These are phyloP conservation scores for Limnephilus lunatus DNA, from an alignment of 2,888 invertebrate species.

Conservation along the genomic window DNA sequence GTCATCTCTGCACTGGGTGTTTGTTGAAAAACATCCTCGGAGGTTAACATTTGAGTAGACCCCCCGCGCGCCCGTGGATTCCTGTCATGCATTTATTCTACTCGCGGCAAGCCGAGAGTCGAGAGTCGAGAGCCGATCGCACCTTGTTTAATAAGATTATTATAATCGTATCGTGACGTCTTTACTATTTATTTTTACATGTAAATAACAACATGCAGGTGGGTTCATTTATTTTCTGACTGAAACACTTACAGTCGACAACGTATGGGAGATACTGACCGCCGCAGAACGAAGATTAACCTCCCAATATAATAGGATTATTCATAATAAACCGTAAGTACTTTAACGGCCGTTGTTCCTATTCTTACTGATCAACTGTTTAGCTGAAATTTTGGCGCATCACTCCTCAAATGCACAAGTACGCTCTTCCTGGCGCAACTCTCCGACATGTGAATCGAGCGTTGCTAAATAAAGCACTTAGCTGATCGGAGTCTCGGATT, in stretches of 20 bases:
- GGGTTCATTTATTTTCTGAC: neutral
- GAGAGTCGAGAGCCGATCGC: neutral
- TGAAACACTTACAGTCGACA: neutral
- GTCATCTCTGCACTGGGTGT: neutral
- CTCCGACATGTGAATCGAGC: too few relatives aligned
- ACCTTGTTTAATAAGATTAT: slow-evolving; percentile 2
- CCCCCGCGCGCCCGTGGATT: neutral
- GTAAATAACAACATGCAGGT: neutral
- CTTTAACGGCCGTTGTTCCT: too few relatives aligned
- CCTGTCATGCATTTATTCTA: neutral
- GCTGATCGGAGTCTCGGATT: too few relatives aligned
- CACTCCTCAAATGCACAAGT: too few relatives aligned
- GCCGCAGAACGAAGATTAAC: neutral
- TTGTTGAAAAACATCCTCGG: neutral
- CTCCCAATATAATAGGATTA: too few relatives aligned
- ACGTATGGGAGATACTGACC: neutral
- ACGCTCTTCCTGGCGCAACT: too few relatives aligned
- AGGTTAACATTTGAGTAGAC: neutral
- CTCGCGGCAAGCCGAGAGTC: neutral
- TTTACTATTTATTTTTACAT: neutral
- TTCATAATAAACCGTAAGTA: neutral
- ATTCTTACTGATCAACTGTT: too few relatives aligned
- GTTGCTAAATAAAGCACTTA: too few relatives aligned
- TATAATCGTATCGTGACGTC: neutral
- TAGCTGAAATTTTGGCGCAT: too few relatives aligned